phyloP scores from a whole-genome alignment of 2,797 vertebrate genomes.

The Ciconia nigra region DNA sequence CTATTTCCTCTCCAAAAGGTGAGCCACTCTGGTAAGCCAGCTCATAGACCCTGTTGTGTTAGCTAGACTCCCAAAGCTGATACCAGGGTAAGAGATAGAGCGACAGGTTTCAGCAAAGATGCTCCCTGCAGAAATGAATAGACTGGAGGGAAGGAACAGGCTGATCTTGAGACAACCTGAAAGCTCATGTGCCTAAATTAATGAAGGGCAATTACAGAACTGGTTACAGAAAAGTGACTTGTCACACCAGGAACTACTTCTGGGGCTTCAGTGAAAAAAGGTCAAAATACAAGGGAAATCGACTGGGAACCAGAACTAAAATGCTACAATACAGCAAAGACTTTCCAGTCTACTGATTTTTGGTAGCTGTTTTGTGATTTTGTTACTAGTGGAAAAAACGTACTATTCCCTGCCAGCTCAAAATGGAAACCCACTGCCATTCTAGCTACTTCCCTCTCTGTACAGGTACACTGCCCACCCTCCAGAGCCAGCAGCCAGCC shows the following conservation, averaged over 20 bases:
- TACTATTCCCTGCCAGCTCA: neutral
- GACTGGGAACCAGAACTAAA: neutral
- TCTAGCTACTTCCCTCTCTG: neutral
- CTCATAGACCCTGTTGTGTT: neutral
- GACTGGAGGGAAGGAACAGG: neutral
- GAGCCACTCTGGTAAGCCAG: neutral
- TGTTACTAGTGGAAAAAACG: neutral
- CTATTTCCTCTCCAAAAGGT: slow-evolving; percentile 17
- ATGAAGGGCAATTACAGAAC: neutral
- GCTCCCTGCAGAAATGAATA: slow-evolving; percentile 9
- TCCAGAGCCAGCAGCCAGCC: neutral
- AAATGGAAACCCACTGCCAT: neutral
- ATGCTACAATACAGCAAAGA: neutral
- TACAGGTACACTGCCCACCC: neutral
- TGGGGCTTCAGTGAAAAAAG: neutral
- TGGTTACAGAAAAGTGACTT: neutral
- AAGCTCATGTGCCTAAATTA: neutral
- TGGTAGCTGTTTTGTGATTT: neutral
- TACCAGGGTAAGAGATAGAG: neutral
- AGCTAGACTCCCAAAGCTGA: neutral
- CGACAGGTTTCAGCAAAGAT: neutral
- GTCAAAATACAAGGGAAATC: neutral
- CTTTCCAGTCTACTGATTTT: neutral
- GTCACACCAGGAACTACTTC: neutral
- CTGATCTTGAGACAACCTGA: neutral